A percentile compares a stretch with the other conserved stretches of the same genome.
Evolutionary conservation across 1,140 invertebrate species (phyloP).

Genomic region (Drosophila rufa): DNA sequence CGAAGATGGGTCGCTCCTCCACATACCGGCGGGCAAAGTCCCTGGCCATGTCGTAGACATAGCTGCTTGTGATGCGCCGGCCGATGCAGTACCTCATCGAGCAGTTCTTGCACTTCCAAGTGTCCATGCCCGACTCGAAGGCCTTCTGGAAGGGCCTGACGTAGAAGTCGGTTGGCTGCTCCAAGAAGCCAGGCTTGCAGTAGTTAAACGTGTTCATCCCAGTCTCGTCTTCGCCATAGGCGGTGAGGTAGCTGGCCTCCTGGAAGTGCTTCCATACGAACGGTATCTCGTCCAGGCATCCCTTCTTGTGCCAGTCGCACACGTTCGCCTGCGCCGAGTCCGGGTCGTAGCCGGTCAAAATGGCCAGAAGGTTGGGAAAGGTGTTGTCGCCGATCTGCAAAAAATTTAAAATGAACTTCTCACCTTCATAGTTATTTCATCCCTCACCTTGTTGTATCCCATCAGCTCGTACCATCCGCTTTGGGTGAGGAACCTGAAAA

Average conservation of each 20-base stretch:
- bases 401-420: not conserved
- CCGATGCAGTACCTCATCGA: conserved; percentile 86
- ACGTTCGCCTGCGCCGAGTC: conserved; percentile 81
- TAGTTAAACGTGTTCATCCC: conserved; percentile 93
- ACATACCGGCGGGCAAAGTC: conserved; percentile 86
- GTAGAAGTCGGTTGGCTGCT: conserved; percentile 94
- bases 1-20: conserved; percentile 87
- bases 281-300: conserved; percentile 88
- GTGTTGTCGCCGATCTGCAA: conserved; percentile 90
- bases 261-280: conserved; percentile 92
- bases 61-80: conserved; percentile 86
- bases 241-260: conserved; percentile 90
- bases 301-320: conserved; percentile 86
- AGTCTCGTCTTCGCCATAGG: conserved; percentile 91
- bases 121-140: conserved; percentile 82
- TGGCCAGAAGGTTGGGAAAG: conserved; percentile 92
- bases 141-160: conserved; percentile 90
- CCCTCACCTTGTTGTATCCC: conserved; percentile 69
- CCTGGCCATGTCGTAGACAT: conserved; percentile 86
- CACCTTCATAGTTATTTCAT: not conserved
- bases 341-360: conserved; percentile 88
- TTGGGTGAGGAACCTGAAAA: conserved; percentile 44
- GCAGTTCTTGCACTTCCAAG: conserved; percentile 44
- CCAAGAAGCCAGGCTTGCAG: conserved; percentile 90
- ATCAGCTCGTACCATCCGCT: conserved; percentile 66